Conservation (phyloP, 2,888 invertebrate genomes). For the Exocentrus adspersus region DNA sequence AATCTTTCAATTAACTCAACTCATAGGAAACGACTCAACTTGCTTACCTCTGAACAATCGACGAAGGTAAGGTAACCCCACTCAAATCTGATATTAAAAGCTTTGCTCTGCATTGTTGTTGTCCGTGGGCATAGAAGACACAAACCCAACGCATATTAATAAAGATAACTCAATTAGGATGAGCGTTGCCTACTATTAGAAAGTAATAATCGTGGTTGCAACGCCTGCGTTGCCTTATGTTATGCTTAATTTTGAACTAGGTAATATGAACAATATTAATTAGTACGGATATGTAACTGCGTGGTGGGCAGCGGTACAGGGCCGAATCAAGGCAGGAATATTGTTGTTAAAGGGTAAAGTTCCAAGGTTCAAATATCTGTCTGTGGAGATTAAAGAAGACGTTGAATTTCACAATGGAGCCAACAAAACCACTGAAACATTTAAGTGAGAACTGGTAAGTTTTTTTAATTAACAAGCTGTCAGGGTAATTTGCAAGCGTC, state of each 20-base stretch:
- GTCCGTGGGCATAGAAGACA: slow-evolving; percentile 19
- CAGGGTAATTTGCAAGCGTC: background rate
- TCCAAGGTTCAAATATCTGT: no score
- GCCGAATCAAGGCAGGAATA: background rate
- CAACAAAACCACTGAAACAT: no score
- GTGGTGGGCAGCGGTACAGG: slow-evolving; percentile 10
- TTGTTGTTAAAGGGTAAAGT: no score
- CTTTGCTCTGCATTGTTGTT: slow-evolving; percentile 13
- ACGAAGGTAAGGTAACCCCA: slow-evolving; percentile 18
- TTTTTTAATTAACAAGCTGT: no score
- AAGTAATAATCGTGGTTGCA: slow-evolving; percentile 37
- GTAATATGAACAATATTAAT: slow-evolving; percentile 7
- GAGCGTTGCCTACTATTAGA: slow-evolving; percentile 43
- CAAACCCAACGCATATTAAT: slow-evolving; percentile 40
- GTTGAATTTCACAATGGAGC: no score
- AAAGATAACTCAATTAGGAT: slow-evolving; percentile 54
- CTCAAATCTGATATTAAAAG: slow-evolving; percentile 7
- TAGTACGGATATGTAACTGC: slow-evolving; percentile 9
- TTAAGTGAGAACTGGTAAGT: no score
- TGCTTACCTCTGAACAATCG: slow-evolving; percentile 11
- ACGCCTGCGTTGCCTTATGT: slow-evolving; percentile 31
- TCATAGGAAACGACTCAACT: background rate
- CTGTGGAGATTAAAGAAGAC: no score
- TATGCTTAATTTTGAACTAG: slow-evolving; percentile 13
- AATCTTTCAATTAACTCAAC: slow-evolving; percentile 1